These are phyloP conservation scores for Tenebrio molitor DNA, from an alignment of 1,140 invertebrate species.

Conservation along the genomic window DNA sequence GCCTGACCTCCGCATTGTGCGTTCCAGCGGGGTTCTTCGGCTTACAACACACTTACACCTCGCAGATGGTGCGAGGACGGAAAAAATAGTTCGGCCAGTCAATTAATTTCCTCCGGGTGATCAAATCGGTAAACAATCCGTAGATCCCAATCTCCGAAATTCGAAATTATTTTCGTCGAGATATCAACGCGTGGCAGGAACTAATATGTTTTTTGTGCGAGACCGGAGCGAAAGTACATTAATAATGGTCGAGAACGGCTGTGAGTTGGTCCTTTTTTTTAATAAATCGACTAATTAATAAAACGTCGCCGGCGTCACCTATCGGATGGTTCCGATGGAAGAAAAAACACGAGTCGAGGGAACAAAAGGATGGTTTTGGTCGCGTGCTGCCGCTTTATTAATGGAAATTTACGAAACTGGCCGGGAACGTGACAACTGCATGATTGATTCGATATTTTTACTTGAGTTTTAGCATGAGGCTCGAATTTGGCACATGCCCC, in stretches of 20 bases:
- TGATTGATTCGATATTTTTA: conserved; percentile 53
- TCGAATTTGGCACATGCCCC: conserved; percentile 51
- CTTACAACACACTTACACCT: conserved; percentile 6
- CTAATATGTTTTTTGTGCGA: conserved; percentile 46
- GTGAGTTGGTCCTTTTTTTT: conserved; percentile 42
- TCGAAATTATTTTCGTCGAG: conserved; percentile 40
- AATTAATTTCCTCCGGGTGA: too few species aligned
- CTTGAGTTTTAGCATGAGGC: conserved; percentile 12
- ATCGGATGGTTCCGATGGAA: conserved; percentile 33
- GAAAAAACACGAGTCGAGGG: background rate
- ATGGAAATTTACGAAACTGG: conserved; percentile 41
- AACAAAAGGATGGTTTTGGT: conserved; percentile 14
- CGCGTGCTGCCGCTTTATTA: conserved; percentile 43
- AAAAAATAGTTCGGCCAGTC: too few species aligned
- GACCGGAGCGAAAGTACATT: conserved; percentile 41
- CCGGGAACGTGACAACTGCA: conserved; percentile 43
- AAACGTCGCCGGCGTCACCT: conserved; percentile 42
- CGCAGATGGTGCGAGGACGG: background rate
- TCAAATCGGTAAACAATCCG: conserved; percentile 32
- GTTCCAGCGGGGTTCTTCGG: conserved; percentile 35
- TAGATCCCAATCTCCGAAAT: conserved; percentile 39
- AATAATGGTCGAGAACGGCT: conserved; percentile 38
- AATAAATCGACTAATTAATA: conserved; percentile 55
- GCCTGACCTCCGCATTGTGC: conserved; percentile 49
- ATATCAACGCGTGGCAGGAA: conserved; percentile 50